These are phyloP conservation scores for Bryconaethiops microstoma DNA, from an alignment of 2,797 vertebrate species.

Conservation along the genomic window DNA sequence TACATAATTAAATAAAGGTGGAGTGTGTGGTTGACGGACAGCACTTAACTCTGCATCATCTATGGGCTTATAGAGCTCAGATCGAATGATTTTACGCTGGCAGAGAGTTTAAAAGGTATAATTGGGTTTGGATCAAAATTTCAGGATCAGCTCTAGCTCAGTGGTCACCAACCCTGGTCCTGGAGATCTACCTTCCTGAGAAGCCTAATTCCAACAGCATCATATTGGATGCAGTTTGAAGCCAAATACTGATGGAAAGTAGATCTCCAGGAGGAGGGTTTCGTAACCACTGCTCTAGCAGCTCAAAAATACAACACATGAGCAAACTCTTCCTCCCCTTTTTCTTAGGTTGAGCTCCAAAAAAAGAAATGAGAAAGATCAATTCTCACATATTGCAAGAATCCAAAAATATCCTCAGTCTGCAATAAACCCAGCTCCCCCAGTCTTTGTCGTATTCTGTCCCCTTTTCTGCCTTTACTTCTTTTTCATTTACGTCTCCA, in stretches of 20 bases:
- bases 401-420: slow-evolving; percentile 30
- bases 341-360: neutral
- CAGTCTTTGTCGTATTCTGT: slow-evolving; percentile 4
- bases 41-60: slow-evolving; percentile 67
- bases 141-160: too few relatives aligned
- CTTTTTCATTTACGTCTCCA: neutral
- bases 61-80: slow-evolving; percentile 59
- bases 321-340: neutral
- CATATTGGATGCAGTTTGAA: too few relatives aligned
- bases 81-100: slow-evolving; percentile 53
- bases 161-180: too few relatives aligned
- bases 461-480: slow-evolving; percentile 8
- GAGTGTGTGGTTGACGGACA: slow-evolving; percentile 62
- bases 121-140: too few relatives aligned
- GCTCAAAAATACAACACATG: neutral
- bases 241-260: too few relatives aligned
- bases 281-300: too few relatives aligned
- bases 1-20: slow-evolving; percentile 20
- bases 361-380: slow-evolving; percentile 17
- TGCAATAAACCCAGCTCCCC: slow-evolving; percentile 12
- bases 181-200: too few relatives aligned
- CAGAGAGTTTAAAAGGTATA: too few relatives aligned
- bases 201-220: too few relatives aligned
- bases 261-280: too few relatives aligned
- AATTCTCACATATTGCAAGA: slow-evolving; percentile 30